Evolutionary conservation across 2,797 vertebrate species (phyloP), one percentile per base, ranked within the genome.

Genomic region (Acanthurus tractus): DNA sequence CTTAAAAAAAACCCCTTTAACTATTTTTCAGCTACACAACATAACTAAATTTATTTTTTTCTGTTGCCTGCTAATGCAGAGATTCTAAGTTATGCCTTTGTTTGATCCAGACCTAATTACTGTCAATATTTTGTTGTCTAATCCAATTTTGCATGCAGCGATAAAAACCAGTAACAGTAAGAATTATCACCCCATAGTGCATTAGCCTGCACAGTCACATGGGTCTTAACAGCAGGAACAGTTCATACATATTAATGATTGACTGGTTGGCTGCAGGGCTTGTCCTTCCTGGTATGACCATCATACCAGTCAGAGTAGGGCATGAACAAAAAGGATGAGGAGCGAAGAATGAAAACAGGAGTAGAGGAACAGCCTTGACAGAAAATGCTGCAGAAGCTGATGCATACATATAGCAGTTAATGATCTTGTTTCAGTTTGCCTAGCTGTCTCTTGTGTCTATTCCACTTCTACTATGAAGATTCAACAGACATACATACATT

Each of bases 201-300:
- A 81, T 82, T 80, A 78, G 62, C 23, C 61, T 18, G 11, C 53
- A 13, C 29, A 69, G 64, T 76, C 83, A 86, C 79, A 67, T 74
- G 73, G 53, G 74, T 85, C 75, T 74, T 82, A 25, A 76, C 10
- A 61, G 76, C n/a, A 48, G 62, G 55, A 82, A 40, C 11, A 10
- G 48, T 54, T 90, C 82, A 91, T 92, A 80, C 81, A 89, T 90
- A 90, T 90, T 92, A 78, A 91, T 94, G 88, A 85, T 44, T 59
- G 54, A 76, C 56, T 20, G 77, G 38, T 72, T 76, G 73, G 76
- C 82, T 78, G 46, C 69, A 54, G 85, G 86, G 78, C 78, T 73
- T 7, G 45, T 79, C 82, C 74, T 78, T 72, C 76, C 63, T 58
- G 49, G 0, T 59, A 25, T 20, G 61, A 38, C 74, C 74, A 54